Base-by-base conservation (phyloP, 2,113 vertebrate species). In the Emydura subglobosa region DNA sequence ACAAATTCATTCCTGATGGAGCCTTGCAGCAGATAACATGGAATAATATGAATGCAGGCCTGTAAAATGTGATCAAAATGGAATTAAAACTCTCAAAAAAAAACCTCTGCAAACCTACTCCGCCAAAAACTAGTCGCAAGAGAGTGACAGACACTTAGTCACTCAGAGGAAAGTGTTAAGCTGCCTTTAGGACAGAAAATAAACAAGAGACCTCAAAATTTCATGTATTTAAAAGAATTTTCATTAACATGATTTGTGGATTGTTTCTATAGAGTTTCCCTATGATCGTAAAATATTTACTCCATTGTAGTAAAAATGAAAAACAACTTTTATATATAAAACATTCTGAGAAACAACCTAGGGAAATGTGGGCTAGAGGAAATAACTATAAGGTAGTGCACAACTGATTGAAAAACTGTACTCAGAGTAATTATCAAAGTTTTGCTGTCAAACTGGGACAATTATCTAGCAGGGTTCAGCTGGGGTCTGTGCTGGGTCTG, bases 1-100 rank as follows among this genome's bases (percentile, higher is more conserved):
- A 96, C 87, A 94, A 88, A 97, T 82, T 95, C 51, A 96, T 92
- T 96, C 83, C 92, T 96, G 91, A 95, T 84, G 55, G 89, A 94
- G 85, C 61, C 81, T 96, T 87, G 74, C 68, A 89, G 86, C 53
- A 11, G 7, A 86, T 87, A 94, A 79, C 2, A 19, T 96, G 81
- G n/a, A 94, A 92, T 91, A 96, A 88, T 91, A 95, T 80, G 85
- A 98, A 97, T 83, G 82, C 47, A 96, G 85, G 57, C 84, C 90
- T 79, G 25, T 95, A 97, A 97, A 96, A 95, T 91, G 74, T 83
- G 84, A 96, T 94, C 90, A 88, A 86, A 39, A 47, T 78, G 34
- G 44, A 97, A 97, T 90, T 93, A 94, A 87, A 96, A 27, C 88
- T 90, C 74, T 17, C 9, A 39, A 83, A 96, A 92, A 44, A 96